Percentiles rank a stretch among this genome's conserved stretches.
Evolutionary conservation across 2,888 invertebrate genomes (phyloP).

Genomic region (Drosophila helvetica): DNA sequence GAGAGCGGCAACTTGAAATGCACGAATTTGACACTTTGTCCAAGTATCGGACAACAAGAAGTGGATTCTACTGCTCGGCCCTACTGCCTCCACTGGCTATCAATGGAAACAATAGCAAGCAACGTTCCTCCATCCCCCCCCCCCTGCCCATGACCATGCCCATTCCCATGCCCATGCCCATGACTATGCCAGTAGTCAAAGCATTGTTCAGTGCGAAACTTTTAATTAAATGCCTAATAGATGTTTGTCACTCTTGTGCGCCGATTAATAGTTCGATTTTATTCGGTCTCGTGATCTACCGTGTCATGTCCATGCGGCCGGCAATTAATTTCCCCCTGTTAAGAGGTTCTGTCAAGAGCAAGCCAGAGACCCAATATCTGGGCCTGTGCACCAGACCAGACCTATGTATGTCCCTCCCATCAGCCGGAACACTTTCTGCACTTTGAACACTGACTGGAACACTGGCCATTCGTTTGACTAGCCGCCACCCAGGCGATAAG

Average conservation of each 20-base stretch:
- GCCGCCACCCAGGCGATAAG: slow-evolving; percentile 61
- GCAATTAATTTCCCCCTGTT: slow-evolving; percentile 65
- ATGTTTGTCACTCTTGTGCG: slow-evolving; percentile 71
- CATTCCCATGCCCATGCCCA: too few relatives aligned
- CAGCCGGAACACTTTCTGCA: slow-evolving; percentile 54
- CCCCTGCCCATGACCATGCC: neutral
- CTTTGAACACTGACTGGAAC: slow-evolving; percentile 55
- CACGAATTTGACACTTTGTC: slow-evolving; percentile 66
- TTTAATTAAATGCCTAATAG: slow-evolving; percentile 77
- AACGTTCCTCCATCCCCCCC: neutral
- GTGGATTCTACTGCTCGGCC: slow-evolving; percentile 54
- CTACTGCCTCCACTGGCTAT: slow-evolving; percentile 52
- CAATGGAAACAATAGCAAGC: slow-evolving; percentile 49
- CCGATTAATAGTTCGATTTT: slow-evolving; percentile 69
- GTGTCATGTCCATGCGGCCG: slow-evolving; percentile 65
- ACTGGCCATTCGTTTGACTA: slow-evolving; percentile 48
- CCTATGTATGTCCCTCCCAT: slow-evolving; percentile 7
- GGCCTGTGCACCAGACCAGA: slow-evolving; percentile 20
- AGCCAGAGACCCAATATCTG: too few relatives aligned
- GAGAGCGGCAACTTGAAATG: slow-evolving; percentile 73
- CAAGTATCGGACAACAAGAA: slow-evolving; percentile 60
- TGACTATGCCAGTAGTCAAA: neutral
- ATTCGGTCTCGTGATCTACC: slow-evolving; percentile 64
- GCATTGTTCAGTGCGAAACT: slow-evolving; percentile 63
- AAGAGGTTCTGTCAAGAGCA: neutral